A percentile compares a stretch with the other conserved stretches of the same genome.
Conservation (phyloP, 2,113 vertebrate genomes). For the Otolemur garnettii region DNA sequence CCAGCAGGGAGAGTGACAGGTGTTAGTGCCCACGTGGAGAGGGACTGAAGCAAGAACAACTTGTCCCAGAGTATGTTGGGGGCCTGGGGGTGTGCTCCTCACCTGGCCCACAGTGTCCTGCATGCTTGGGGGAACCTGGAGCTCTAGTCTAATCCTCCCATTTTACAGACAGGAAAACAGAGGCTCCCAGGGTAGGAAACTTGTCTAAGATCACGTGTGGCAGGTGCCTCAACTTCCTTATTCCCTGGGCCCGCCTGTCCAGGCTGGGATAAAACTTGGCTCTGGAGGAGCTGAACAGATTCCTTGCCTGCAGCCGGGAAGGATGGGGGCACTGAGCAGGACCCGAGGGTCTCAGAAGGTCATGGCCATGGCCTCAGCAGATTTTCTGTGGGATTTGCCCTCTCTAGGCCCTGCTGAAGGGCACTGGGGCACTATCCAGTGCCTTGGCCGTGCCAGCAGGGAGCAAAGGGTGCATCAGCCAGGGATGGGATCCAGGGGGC, state of each 20-base stretch:
- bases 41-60: not conserved
- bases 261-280: not conserved
- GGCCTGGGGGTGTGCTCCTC: rapidly evolving
- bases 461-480: not conserved
- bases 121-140: not conserved
- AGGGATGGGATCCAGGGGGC: not conserved
- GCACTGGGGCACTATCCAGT: not conserved
- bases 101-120: not conserved
- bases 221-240: not conserved
- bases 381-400: not conserved
- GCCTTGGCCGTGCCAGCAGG: not conserved
- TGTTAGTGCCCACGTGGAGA: no score
- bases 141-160: not conserved
- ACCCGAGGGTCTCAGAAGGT: not conserved
- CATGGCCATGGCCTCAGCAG: not conserved
- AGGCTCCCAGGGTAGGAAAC: not conserved
- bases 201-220: rapidly evolving
- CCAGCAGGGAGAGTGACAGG: not conserved
- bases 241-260: not conserved
- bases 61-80: rapidly evolving
- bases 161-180: not conserved
- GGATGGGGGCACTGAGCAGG: not conserved
- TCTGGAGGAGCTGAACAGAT: not conserved
- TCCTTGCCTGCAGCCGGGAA: no score
- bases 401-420: not conserved